Base-by-base conservation (phyloP, 2,888 invertebrate species). In the Andrena trimmerana region DNA sequence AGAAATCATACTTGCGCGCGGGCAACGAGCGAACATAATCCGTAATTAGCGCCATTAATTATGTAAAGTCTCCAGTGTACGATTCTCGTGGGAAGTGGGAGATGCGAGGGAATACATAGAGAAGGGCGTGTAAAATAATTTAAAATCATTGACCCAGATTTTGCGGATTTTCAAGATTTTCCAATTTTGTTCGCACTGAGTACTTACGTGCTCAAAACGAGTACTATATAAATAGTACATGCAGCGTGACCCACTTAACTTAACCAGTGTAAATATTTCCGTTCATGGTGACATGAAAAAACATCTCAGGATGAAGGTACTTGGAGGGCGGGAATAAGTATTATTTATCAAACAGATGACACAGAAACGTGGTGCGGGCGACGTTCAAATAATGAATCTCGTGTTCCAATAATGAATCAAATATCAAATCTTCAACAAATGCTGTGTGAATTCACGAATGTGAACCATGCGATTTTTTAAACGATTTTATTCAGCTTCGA, bases 1-100 rank as follows among this genome's bases (percentile, higher is more conserved):
- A 16, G 33, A 63, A 27, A 33, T 24, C 8, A 62, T 52, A 20
- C 33, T 8, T 2, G 24, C 13, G 20, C 60, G 20, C 13, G 48
- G 29, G 42, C 20, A 60, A 5, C n/a, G 3, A 16, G 50, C 8
- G 16, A 71, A 62, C 60, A 60, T 71, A 27, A 36, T 52, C 24
- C 63, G 33, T 72, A 24, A 52, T 72, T 72, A 72, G 63, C 63
- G 10, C 52, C 52, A 63, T 72, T 71, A 71, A 62, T 71, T 72
- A 63, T 72, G 71, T 13, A 72, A 72, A 63, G 63, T 62, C 33
- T 48, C 31, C 52, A 24, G 48, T 72, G 31, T 50, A 27, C 8
- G 24, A 63, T 20, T 13, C 48, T 8, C 24, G 20, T 71, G 42
- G 24, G 62, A 72, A 72, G 33, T 7, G 52, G 50, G 5, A 24